Percentiles rank a stretch among this genome's conserved stretches.
Conservation (phyloP, 1,140 invertebrate species). For the Drosophila bocki region DNA sequence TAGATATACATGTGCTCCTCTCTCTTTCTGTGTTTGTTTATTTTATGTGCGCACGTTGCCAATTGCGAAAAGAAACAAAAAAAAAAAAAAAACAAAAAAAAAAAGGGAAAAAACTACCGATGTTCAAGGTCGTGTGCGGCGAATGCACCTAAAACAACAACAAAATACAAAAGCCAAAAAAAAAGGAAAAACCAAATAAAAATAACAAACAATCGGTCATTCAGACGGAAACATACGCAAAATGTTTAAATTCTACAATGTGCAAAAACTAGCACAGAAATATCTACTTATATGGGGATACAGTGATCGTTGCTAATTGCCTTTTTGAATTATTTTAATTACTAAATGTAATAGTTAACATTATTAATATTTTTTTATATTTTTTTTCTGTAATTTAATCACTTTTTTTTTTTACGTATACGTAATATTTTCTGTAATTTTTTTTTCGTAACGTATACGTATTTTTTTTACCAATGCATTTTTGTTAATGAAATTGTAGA, state of each 20-base stretch:
- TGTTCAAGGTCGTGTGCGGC: constrained; percentile 72
- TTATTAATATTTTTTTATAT: background rate
- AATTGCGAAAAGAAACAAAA: constrained; percentile 52
- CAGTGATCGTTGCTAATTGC: background rate
- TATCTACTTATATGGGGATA: background rate
- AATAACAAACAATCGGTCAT: constrained; percentile 44
- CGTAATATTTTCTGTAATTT: too few species aligned
- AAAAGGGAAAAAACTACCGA: constrained; percentile 29
- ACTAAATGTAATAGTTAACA: background rate
- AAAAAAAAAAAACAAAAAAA: background rate
- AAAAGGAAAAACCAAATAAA: constrained; percentile 2
- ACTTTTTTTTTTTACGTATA: background rate
- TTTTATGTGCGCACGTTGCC: constrained; percentile 73
- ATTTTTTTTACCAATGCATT: too few species aligned
- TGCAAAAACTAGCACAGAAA: constrained; percentile 61
- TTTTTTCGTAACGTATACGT: background rate
- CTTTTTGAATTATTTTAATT: background rate
- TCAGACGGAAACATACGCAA: constrained; percentile 64
- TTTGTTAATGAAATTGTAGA: background rate
- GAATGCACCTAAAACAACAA: constrained; percentile 65
- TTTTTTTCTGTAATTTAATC: background rate
- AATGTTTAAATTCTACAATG: constrained; percentile 73
- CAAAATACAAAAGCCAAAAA: constrained; percentile 5
- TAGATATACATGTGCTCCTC: background rate
- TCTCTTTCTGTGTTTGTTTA: constrained; percentile 21